Percentiles rank a stretch among this genome's conserved stretches.
Evolutionary conservation across 2,888 invertebrate species (phyloP).

Genomic region (Phengaris arion): DNA sequence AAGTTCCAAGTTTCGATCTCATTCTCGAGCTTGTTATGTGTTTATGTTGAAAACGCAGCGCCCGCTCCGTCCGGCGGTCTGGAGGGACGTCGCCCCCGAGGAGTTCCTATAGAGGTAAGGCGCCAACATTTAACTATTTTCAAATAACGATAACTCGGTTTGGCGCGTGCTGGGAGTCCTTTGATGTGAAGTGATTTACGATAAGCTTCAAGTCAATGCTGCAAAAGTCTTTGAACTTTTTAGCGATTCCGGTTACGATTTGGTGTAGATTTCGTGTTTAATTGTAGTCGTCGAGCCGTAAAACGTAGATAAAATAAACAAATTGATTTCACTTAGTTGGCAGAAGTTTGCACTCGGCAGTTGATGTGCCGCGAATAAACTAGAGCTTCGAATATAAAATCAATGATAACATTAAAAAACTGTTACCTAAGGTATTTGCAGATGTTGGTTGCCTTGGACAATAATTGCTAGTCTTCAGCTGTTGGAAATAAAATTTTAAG

Average conservation of each 20-base stretch:
- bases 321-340: neutral
- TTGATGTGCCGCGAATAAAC: neutral
- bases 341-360: neutral
- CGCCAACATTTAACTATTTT: constrained; percentile 35
- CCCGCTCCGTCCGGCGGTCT: constrained; percentile 64
- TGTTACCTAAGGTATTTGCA: neutral
- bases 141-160: constrained; percentile 30
- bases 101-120: constrained; percentile 68
- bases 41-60: constrained; percentile 75
- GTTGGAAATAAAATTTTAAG: constrained; percentile 19
- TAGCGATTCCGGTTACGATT: constrained; percentile 51
- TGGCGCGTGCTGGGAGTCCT: constrained; percentile 33
- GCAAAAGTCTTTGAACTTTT: constrained; percentile 36
- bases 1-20: constrained; percentile 50
- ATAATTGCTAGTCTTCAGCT: constrained; percentile 11
- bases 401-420: neutral
- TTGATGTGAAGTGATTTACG: constrained; percentile 43
- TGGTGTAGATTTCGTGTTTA: constrained; percentile 23
- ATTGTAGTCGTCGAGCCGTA: constrained; percentile 3
- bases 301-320: constrained; percentile 17
- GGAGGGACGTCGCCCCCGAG: constrained; percentile 73
- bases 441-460: neutral
- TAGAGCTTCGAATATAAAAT: constrained; percentile 2
- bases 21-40: constrained; percentile 71
- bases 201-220: neutral